Percentiles rank a stretch among this genome's conserved stretches.
Conservation (phyloP, 2,797 vertebrate genomes). For the Meriones psammophilus region DNA sequence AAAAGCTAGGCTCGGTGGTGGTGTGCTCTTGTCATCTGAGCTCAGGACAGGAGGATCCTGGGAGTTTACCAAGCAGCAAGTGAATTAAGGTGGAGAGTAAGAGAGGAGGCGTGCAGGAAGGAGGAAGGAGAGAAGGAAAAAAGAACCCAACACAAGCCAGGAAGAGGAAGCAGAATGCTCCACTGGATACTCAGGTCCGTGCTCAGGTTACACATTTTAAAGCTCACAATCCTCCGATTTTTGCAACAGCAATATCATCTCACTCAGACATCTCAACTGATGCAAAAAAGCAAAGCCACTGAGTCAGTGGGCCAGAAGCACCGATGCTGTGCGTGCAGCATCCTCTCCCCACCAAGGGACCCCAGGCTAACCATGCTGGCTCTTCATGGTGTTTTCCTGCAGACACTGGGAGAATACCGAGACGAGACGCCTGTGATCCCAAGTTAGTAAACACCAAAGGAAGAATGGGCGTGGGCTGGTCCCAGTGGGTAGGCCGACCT, state of each 20-base stretch:
- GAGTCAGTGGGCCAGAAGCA: constrained; percentile 75
- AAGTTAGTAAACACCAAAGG: background rate
- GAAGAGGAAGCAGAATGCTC: constrained; percentile 35
- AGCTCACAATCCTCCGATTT: constrained; percentile 44
- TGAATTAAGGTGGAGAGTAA: background rate
- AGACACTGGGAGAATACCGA: constrained; percentile 18
- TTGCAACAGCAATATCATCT: constrained; percentile 51
- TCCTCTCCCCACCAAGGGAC: constrained; percentile 70
- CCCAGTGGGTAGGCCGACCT: too few relatives aligned
- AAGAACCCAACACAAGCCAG: background rate
- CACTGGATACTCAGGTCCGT: background rate
- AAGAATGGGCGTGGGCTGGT: background rate
- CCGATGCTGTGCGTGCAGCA: constrained; percentile 53
- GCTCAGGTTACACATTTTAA: background rate
- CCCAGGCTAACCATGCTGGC: constrained; percentile 62
- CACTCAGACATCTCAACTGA: constrained; percentile 65
- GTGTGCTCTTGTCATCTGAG: background rate
- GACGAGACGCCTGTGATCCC: background rate
- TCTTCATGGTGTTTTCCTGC: constrained; percentile 61
- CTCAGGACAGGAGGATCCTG: background rate
- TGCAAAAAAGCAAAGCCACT: constrained; percentile 75
- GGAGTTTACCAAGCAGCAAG: too few relatives aligned
- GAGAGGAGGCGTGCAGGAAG: background rate
- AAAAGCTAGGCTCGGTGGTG: background rate
- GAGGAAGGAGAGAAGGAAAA: background rate